phyloP scores from a whole-genome alignment of 2,797 vertebrate species.

The Acropternis orthonyx region DNA sequence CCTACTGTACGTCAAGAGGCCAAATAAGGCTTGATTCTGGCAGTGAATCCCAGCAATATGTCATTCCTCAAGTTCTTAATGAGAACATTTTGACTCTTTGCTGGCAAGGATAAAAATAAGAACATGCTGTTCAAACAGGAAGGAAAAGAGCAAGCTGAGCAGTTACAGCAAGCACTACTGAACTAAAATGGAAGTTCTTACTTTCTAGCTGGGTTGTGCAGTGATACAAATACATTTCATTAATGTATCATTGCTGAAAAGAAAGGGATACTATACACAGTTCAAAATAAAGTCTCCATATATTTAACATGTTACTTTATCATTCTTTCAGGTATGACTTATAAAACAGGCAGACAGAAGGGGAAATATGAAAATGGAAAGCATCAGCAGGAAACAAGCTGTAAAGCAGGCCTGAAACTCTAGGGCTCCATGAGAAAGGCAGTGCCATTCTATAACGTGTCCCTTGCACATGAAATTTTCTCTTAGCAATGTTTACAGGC shows the following conservation, averaged over 20 bases:
- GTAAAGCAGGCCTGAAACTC: neutral
- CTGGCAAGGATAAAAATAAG: neutral
- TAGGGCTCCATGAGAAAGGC: neutral
- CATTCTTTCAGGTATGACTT: neutral
- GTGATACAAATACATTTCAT: neutral
- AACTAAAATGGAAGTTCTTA: neutral
- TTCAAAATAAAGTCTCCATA: neutral
- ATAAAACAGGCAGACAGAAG: neutral
- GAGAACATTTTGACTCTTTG: constrained; percentile 17
- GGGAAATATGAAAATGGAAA: neutral
- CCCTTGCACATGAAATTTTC: neutral
- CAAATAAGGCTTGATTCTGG: neutral
- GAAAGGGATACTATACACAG: neutral
- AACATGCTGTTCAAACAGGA: neutral
- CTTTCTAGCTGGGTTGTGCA: neutral
- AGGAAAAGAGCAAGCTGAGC: neutral
- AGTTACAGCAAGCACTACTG: neutral
- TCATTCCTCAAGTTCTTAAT: neutral
- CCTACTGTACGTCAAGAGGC: neutral
- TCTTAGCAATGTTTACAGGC: neutral
- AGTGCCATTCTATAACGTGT: neutral
- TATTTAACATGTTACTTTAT: neutral
- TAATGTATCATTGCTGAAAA: neutral
- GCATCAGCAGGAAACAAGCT: neutral
- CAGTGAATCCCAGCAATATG: neutral